Evolutionary conservation across 2,888 invertebrate genomes (phyloP).

Genomic region (Lasioglossum oenotherae): DNA sequence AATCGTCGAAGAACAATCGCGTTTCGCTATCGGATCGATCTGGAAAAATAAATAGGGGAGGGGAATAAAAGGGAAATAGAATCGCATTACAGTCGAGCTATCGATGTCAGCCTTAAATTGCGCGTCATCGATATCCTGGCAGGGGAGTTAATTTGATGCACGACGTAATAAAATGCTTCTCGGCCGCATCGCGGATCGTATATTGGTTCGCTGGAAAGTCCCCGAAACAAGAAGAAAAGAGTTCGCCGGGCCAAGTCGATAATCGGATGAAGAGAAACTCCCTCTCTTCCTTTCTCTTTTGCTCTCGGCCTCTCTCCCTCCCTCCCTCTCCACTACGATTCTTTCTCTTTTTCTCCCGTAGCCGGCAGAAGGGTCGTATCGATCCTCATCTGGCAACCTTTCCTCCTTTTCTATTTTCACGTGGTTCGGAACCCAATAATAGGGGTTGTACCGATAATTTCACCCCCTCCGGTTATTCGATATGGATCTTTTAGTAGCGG

Average conservation of each 20-base stretch:
- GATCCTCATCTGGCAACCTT: conserved; percentile 69
- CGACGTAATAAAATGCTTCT: conserved; percentile 58
- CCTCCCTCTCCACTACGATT: conserved; percentile 16
- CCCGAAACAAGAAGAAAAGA: conserved; percentile 63
- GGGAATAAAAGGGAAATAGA: neutral
- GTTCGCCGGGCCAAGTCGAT: conserved; percentile 67
- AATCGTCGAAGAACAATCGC: neutral
- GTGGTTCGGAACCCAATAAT: conserved; percentile 76
- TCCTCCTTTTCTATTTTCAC: conserved; percentile 72
- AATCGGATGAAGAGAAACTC: conserved; percentile 71
- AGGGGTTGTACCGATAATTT: conserved; percentile 79
- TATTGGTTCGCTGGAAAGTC: conserved; percentile 60
- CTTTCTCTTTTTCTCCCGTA: neutral
- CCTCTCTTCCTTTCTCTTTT: conserved; percentile 12
- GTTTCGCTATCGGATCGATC: neutral
- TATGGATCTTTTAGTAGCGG: conserved; percentile 78
- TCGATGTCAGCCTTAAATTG: conserved; percentile 44
- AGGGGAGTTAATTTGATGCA: conserved; percentile 58
- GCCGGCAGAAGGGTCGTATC: conserved; percentile 56
- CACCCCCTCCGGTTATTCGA: conserved; percentile 76
- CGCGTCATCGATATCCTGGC: conserved; percentile 44
- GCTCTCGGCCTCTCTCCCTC: neutral
- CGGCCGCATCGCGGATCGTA: conserved; percentile 47
- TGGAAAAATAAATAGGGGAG: neutral
- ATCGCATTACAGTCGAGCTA: conserved; percentile 23